These are phyloP conservation scores for Enteromius anoplus DNA, from an alignment of 2,797 vertebrate genomes.

Conservation along the genomic window DNA sequence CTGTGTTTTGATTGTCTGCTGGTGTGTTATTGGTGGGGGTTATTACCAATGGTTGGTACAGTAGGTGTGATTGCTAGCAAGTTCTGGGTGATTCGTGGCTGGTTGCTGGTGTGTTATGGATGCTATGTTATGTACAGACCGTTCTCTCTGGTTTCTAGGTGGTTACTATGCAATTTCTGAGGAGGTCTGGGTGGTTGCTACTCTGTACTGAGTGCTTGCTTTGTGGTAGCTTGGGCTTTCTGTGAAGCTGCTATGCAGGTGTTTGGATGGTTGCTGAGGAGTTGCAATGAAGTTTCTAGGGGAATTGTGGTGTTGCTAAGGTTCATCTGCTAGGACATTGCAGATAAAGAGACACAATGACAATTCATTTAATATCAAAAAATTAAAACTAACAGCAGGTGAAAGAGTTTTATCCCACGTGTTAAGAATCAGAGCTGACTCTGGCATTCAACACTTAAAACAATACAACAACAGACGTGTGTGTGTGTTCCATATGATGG, in stretches of 20 bases:
- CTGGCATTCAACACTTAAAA: background rate
- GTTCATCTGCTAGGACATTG: background rate
- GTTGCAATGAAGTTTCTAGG: background rate
- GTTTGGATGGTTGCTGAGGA: background rate
- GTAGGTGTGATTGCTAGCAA: background rate
- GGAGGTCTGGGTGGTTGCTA: background rate
- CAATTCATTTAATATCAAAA: background rate
- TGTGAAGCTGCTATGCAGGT: background rate
- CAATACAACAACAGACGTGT: background rate
- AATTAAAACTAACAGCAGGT: background rate
- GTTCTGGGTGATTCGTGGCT: background rate
- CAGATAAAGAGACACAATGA: background rate
- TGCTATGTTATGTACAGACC: background rate
- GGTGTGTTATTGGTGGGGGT: background rate
- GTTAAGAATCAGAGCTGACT: background rate
- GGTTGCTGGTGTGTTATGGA: background rate
- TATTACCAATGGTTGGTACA: background rate
- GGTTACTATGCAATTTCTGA: background rate
- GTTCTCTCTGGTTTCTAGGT: background rate
- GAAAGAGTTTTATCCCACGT: background rate
- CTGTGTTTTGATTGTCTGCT: background rate
- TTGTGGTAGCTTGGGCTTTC: background rate
- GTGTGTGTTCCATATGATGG: background rate
- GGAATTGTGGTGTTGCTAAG: background rate
- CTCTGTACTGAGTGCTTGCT: background rate